phyloP scores from a whole-genome alignment of 2,888 invertebrate species.

The Podotricha telesiphe region DNA sequence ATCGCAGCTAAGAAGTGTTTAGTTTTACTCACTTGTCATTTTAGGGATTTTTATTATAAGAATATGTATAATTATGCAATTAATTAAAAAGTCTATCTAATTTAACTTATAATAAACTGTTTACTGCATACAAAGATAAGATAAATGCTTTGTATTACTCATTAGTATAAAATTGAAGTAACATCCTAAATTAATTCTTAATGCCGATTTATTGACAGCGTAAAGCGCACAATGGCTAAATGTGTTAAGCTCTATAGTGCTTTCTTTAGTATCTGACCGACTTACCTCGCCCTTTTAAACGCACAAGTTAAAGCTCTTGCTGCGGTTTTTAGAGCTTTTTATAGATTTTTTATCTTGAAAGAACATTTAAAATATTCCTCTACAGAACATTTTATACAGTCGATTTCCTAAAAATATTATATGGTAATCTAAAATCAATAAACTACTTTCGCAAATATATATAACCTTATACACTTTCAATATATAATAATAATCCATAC shows the following conservation, averaged over 20 bases:
- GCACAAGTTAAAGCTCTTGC: slow-evolving; percentile 41
- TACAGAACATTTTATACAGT: neutral
- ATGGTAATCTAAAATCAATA: too few species aligned
- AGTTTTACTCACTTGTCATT: neutral
- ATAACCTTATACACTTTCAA: neutral
- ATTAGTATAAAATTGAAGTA: slow-evolving; percentile 35
- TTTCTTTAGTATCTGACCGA: slow-evolving; percentile 47
- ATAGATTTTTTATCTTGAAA: slow-evolving; percentile 21
- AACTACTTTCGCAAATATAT: too few species aligned
- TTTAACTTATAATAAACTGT: neutral
- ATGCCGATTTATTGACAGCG: slow-evolving; percentile 58
- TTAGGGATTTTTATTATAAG: too few species aligned
- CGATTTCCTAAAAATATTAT: neutral
- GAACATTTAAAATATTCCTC: too few species aligned
- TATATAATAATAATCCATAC: slow-evolving; percentile 26
- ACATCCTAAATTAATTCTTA: slow-evolving; percentile 56
- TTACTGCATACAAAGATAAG: neutral
- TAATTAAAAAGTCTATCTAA: too few species aligned
- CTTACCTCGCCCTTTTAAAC: slow-evolving; percentile 39
- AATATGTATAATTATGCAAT: too few species aligned
- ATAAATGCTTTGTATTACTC: neutral
- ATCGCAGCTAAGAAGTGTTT: too few species aligned
- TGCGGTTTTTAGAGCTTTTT: slow-evolving; percentile 31
- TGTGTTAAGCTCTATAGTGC: slow-evolving; percentile 55
- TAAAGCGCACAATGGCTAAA: slow-evolving; percentile 56